phyloP scores from a whole-genome alignment of 2,797 vertebrate species.

The Melanotaenia boesemani region DNA sequence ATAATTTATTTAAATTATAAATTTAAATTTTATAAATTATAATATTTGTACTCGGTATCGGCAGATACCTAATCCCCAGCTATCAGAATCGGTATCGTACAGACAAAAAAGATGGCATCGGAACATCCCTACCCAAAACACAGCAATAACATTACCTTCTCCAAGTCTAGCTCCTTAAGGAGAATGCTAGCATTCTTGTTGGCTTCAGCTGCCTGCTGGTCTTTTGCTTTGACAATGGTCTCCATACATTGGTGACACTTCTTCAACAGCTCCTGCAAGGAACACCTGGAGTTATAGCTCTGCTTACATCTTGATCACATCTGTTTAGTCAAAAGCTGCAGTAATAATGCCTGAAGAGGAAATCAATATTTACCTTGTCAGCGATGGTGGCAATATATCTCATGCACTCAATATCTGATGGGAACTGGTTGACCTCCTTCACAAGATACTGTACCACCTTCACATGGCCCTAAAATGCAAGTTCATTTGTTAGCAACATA shows the following conservation, averaged over 20 bases:
- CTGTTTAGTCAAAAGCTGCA: not conserved
- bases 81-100: no score
- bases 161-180: conserved; percentile 96
- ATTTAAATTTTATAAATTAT: no score
- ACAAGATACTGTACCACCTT: conserved; percentile 99
- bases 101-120: no score
- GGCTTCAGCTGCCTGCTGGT: conserved; percentile 98
- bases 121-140: not conserved
- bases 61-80: no score
- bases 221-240: conserved; percentile 99
- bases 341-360: not conserved
- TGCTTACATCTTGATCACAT: not conserved
- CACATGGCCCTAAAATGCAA: conserved; percentile 91
- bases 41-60: no score
- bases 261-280: conserved; percentile 92
- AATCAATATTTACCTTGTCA: conserved; percentile 88
- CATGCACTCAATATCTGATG: conserved; percentile 99
- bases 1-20: no score
- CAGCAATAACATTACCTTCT: conserved; percentile 86
- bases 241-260: conserved; percentile 99
- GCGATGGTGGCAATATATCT: conserved; percentile 98
- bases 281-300: conserved; percentile 9
- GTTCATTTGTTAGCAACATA: conserved; percentile 18
- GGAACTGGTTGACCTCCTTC: conserved; percentile 99
- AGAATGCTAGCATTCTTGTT: conserved; percentile 99